Evolutionary conservation across 2,113 vertebrate genomes (phyloP), one percentile per base, ranked within the genome.

Genomic region (Labeo catla): DNA sequence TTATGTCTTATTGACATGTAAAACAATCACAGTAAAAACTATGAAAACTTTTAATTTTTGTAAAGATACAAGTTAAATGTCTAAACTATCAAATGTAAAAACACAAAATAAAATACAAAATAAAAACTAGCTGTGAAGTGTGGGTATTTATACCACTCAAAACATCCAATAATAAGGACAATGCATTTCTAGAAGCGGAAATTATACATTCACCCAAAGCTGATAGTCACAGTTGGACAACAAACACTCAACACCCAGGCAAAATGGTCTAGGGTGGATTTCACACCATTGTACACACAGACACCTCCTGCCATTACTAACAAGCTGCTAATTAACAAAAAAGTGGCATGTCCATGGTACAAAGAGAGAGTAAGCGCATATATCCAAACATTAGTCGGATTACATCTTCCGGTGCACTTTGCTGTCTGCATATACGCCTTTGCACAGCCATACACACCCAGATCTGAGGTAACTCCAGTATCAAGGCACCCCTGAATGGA

Each of bases 401-500:
- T n/a, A 16, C 76, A 10, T 77, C 34, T 54, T 16, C 8, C 4
- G 45, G 8, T 36, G 1, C 52, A 21, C 52, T 2, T 78, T 11
- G 34, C 76, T 23, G 59, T 49, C 13, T 50, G 15, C 63, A 82
- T 68, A 49, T 5, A 68, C 8, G 15, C 23, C 61, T 50, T 68
- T 12, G 11, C n/a, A 84, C 84, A 86, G 76, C 23, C 68, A 84
- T 47, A 86, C 11, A 84, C 84, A 86, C 81, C 49, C 68, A 86
- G 70, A 87, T 91, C 91, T 90, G 83, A 92, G 91, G 91, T 91
- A 93, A 89, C 91, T 87, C 87, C 76, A 82, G 90, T 73, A 61
- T 70, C 68, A 45, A 72, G 77, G 82, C 81, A 77, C 85, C 82
- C 84, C 81, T 66, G 84, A 84, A 86, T 79, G 91, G 90, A 63